These are phyloP conservation scores for Triplophysa siluroides DNA, from an alignment of 2,113 vertebrate genomes.

Conservation along the genomic window DNA sequence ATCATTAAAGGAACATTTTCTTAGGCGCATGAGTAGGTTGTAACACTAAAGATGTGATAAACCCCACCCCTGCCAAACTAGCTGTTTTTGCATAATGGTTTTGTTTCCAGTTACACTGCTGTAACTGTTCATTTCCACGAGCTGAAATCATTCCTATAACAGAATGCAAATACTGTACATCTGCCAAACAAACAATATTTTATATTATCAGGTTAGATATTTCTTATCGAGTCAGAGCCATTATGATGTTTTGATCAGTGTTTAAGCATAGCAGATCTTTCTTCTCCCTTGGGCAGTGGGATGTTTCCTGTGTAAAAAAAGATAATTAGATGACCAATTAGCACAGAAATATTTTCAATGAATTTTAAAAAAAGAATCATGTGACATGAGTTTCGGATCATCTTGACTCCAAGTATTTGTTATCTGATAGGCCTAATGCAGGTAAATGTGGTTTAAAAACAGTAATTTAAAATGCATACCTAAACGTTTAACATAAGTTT, in stretches of 20 bases:
- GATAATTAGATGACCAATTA: neutral
- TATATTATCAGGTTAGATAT: neutral
- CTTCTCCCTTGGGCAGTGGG: constrained; percentile 79
- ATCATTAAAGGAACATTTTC: too few relatives aligned
- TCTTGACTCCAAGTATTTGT: too few relatives aligned
- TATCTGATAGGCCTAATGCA: neutral
- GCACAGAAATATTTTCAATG: neutral
- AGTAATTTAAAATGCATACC: neutral
- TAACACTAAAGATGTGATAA: too few relatives aligned
- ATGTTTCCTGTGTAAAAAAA: constrained; percentile 82
- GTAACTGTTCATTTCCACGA: too few relatives aligned
- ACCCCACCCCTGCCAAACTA: too few relatives aligned
- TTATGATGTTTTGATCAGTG: constrained; percentile 46
- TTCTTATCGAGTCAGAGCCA: neutral
- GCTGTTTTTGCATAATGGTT: too few relatives aligned
- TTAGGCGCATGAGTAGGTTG: too few relatives aligned
- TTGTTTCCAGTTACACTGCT: too few relatives aligned
- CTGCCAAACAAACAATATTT: too few relatives aligned
- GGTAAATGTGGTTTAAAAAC: neutral
- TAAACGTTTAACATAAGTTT: too few relatives aligned
- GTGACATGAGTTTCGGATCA: neutral
- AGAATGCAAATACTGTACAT: too few relatives aligned
- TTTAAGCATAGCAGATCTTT: constrained; percentile 65
- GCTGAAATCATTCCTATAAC: too few relatives aligned
- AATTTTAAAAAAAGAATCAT: neutral